Conservation (phyloP, 92 coral and sea anemone genomes). For the Heteractis magnifica region DNA sequence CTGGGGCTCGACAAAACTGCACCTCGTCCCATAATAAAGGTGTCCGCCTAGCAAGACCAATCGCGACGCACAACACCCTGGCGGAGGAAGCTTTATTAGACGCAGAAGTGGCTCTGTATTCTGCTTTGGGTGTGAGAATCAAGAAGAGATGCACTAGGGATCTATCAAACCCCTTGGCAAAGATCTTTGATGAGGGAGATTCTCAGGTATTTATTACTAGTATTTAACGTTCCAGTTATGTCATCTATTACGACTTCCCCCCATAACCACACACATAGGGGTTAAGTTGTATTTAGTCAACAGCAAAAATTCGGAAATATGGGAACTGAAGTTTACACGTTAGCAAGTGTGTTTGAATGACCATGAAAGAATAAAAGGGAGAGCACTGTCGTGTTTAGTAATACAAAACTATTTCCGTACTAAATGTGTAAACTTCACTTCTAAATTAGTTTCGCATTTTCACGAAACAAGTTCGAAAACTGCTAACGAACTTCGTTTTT, state of each 20-base stretch:
- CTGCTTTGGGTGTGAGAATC: slow-evolving; percentile 23
- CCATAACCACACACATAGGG: not conserved
- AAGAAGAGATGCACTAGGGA: slow-evolving; percentile 3
- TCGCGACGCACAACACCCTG: slow-evolving; percentile 1
- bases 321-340: too few relatives aligned
- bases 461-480: not conserved
- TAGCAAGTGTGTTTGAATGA: too few relatives aligned
- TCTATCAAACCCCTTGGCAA: slow-evolving; percentile 30
- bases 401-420: too few relatives aligned
- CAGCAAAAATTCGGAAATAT: too few relatives aligned
- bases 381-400: too few relatives aligned
- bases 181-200: slow-evolving; percentile 20
- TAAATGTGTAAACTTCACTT: too few relatives aligned
- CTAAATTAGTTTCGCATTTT: too few relatives aligned
- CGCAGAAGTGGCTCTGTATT: slow-evolving; percentile 34
- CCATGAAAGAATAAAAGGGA: too few relatives aligned
- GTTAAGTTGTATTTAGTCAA: not conserved
- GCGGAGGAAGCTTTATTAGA: slow-evolving; percentile 35
- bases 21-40: not conserved
- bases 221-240: not conserved
- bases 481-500: not conserved
- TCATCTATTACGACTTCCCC: not conserved
- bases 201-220: slow-evolving; percentile 15
- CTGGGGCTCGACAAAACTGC: not conserved
- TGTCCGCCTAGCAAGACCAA: not conserved